Conservation (phyloP, 2,797 vertebrate species). For the Tapera naevia region DNA sequence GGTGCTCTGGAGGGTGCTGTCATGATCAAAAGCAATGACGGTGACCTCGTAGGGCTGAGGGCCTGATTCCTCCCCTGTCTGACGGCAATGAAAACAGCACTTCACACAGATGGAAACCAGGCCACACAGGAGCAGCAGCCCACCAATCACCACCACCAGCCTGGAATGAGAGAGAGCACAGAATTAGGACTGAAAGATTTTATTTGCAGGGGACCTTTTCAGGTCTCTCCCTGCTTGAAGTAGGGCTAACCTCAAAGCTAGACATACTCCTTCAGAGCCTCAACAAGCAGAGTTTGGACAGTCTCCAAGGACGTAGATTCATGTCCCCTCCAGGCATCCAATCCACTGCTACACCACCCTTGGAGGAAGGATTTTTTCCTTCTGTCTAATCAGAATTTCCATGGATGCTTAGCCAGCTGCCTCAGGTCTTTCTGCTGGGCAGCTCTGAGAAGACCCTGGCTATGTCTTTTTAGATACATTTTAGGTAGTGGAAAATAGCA, state of each 20-base stretch:
- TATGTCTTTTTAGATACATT: background rate
- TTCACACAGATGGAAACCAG: slow-evolving; percentile 68
- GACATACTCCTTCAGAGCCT: background rate
- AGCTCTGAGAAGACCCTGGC: background rate
- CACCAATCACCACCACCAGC: slow-evolving; percentile 71
- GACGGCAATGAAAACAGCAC: slow-evolving; percentile 73
- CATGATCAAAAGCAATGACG: slow-evolving; percentile 80
- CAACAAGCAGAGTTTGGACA: background rate
- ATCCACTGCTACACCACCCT: background rate
- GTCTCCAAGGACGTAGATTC: background rate
- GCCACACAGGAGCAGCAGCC: slow-evolving; percentile 74
- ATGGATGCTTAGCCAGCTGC: background rate
- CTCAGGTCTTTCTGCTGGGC: background rate
- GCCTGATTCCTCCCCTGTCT: slow-evolving; percentile 31
- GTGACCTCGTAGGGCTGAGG: slow-evolving; percentile 78
- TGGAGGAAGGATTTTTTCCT: background rate
- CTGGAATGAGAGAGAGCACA: slow-evolving; percentile 22
- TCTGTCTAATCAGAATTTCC: background rate
- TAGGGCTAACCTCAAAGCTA: background rate
- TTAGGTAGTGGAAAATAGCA: background rate
- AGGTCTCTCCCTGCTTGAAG: background rate
- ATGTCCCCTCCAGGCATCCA: background rate
- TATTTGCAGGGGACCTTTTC: background rate
- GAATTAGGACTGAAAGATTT: background rate
- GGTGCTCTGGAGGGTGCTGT: slow-evolving; percentile 81